These are phyloP conservation scores for Drosophila miranda DNA, from an alignment of 1,140 invertebrate species.

Conservation along the genomic window DNA sequence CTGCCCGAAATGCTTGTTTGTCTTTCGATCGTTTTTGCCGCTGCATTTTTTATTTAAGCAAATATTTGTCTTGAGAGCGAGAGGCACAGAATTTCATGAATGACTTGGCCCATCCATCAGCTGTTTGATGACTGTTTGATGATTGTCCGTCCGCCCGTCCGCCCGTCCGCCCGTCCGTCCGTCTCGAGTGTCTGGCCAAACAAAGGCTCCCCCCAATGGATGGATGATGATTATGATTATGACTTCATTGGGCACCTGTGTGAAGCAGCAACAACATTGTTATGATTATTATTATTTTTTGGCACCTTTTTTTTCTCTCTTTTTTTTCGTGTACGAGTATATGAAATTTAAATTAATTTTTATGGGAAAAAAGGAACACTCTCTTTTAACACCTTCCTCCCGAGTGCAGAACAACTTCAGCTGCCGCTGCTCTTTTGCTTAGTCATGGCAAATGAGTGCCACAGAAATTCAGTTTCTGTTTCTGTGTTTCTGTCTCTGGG, in stretches of 20 bases:
- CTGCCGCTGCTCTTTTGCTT: conserved; percentile 56
- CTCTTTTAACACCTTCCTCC: conserved; percentile 72
- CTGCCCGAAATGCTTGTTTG: conserved; percentile 43
- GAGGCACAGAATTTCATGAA: conserved; percentile 47
- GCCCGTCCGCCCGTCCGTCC: conserved; percentile 7
- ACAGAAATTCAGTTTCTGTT: conserved; percentile 43
- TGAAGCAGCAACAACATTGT: conserved; percentile 24
- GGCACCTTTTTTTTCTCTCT: conserved; percentile 44
- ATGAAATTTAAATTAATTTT: conserved; percentile 50
- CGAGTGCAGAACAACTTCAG: conserved; percentile 62
- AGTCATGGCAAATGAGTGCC: conserved; percentile 77
- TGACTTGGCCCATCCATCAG: conserved; percentile 67
- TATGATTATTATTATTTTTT: conserved; percentile 45
- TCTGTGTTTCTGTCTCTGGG: conserved; percentile 9
- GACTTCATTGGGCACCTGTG: conserved; percentile 49
- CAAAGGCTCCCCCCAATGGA: background rate
- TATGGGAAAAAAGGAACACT: conserved; percentile 9
- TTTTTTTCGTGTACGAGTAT: conserved; percentile 8
- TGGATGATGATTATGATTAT: conserved; percentile 20
- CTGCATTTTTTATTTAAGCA: conserved; percentile 59
- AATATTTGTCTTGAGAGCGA: conserved; percentile 57
- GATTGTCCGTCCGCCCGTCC: conserved; percentile 17
- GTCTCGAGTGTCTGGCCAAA: conserved; percentile 38
- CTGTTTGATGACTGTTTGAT: conserved; percentile 53
- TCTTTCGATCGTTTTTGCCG: conserved; percentile 15